phyloP scores from a whole-genome alignment of 2,113 vertebrate species.

The Chunga burmeisteri region DNA sequence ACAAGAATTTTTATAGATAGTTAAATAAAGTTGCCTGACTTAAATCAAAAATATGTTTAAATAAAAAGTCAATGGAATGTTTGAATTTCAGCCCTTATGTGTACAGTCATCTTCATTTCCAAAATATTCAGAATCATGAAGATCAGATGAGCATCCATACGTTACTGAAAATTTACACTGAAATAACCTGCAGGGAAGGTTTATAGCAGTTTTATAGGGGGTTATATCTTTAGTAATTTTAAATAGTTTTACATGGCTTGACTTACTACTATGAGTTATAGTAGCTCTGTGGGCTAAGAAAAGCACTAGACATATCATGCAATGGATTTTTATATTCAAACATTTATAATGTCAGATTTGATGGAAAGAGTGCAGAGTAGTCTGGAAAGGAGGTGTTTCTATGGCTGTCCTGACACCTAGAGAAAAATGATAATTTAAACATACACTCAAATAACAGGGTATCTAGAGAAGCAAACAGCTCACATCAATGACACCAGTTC shows the following conservation, averaged over 20 bases:
- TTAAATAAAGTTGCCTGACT: not conserved
- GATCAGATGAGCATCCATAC: not conserved
- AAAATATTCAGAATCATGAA: not conserved
- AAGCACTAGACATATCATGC: not conserved
- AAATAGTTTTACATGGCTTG: slow-evolving; percentile 23
- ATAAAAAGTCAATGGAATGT: not conserved
- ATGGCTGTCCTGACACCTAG: not conserved
- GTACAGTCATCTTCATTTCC: not conserved
- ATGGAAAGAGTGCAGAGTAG: slow-evolving; percentile 23
- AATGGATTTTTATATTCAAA: slow-evolving; percentile 52
- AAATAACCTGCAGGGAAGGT: slow-evolving; percentile 31
- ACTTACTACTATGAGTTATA: slow-evolving; percentile 5
- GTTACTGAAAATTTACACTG: slow-evolving; percentile 27
- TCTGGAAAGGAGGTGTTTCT: slow-evolving; percentile 21
- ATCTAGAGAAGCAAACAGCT: not conserved
- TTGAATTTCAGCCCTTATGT: not conserved
- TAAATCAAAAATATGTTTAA: not conserved
- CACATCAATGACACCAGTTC: not conserved
- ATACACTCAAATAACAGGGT: not conserved
- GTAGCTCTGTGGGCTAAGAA: not conserved
- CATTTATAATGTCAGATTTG: slow-evolving; percentile 45
- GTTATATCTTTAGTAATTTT: not conserved
- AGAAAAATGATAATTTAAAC: not conserved
- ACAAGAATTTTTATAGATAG: not conserved
- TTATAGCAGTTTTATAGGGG: slow-evolving; percentile 6